Base-by-base conservation (phyloP, 2,797 vertebrate species). In the Mionectes olivaceus region DNA sequence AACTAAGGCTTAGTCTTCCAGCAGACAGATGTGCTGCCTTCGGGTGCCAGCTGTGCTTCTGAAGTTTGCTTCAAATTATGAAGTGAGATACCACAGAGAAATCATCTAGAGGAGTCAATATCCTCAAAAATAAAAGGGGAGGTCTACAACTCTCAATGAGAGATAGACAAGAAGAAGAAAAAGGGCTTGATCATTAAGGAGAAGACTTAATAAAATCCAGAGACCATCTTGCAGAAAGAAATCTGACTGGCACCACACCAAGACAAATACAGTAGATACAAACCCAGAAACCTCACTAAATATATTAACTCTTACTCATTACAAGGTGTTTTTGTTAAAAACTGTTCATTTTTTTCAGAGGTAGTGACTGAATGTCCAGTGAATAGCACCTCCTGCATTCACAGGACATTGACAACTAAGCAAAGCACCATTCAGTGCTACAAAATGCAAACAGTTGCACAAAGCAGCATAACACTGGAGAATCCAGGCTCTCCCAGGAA, bases 181-280 rank as follows among this genome's bases (percentile, higher is more conserved):
- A 71, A 61, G 7, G 9, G 11, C 10, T 84, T 64, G 11, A 37
- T 94, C 50, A 87, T 53, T 87, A 77, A 68, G 37, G 27, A 90
- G 63, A 92, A 60, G 21, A 81, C 25, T 67, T 87, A 91, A 59
- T 75, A 93, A 89, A 92, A 93, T 39, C 60, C 47, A 78, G 75
- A 87, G 35, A 73, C 15, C 61, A 88, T 32, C 19, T 25, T 60
- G 65, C 73, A n/a, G 53, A 80, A 91, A 78, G 39, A 85, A 77
- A 74, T 68, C 71, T 89, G 46, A 77, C 13, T 77, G 60, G 52
- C 78, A 83, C 30, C 24, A 56, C 46, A 81, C 6, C 64, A 87
- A 87, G 43, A 52, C 30, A 68, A 19, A 32, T 61, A 89, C 30
- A 80, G 16, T 17, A 50, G 35, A 65, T 75, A 68, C 2, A 87